These are phyloP conservation scores for Ctenoplectra terminalis DNA, from an alignment of 1,140 invertebrate genomes.

Conservation along the genomic window DNA sequence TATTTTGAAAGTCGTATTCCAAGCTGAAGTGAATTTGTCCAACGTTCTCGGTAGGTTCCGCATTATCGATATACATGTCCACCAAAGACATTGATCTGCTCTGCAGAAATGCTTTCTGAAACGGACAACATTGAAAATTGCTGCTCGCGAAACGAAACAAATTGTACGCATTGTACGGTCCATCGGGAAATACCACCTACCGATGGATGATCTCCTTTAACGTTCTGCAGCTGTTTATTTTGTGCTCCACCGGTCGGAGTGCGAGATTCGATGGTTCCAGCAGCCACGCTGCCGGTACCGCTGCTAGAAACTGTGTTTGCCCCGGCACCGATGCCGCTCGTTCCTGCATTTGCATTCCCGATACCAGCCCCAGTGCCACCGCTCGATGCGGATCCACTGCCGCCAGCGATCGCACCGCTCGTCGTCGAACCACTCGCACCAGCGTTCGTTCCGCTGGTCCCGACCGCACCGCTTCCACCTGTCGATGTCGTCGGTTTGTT, in stretches of 20 bases:
- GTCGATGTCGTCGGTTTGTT: slow-evolving; percentile 86
- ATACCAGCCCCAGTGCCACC: slow-evolving; percentile 59
- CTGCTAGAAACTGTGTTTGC: slow-evolving; percentile 81
- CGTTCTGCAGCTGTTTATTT: slow-evolving; percentile 90
- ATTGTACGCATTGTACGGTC: too few relatives aligned
- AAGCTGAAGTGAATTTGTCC: slow-evolving; percentile 97
- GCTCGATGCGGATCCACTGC: slow-evolving; percentile 53
- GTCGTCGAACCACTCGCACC: slow-evolving; percentile 80
- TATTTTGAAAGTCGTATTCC: slow-evolving; percentile 97
- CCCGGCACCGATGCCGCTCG: slow-evolving; percentile 75
- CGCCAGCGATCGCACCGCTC: slow-evolving; percentile 57
- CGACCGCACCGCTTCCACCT: slow-evolving; percentile 83
- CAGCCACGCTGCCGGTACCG: slow-evolving; percentile 73
- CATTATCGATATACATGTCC: slow-evolving; percentile 97
- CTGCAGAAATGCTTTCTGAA: slow-evolving; percentile 88
- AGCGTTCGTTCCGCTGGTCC: slow-evolving; percentile 49
- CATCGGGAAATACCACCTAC: slow-evolving; percentile 83
- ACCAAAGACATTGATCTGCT: slow-evolving; percentile 95
- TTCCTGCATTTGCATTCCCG: slow-evolving; percentile 77
- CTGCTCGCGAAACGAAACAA: too few relatives aligned
- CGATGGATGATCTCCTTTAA: slow-evolving; percentile 91
- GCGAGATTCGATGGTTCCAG: slow-evolving; percentile 83
- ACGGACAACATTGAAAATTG: slow-evolving; percentile 1
- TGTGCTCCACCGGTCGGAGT: slow-evolving; percentile 87
- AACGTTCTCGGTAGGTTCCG: slow-evolving; percentile 94